Base-by-base conservation (phyloP, 1,140 invertebrate genomes). In the Drosophila triauraria region DNA sequence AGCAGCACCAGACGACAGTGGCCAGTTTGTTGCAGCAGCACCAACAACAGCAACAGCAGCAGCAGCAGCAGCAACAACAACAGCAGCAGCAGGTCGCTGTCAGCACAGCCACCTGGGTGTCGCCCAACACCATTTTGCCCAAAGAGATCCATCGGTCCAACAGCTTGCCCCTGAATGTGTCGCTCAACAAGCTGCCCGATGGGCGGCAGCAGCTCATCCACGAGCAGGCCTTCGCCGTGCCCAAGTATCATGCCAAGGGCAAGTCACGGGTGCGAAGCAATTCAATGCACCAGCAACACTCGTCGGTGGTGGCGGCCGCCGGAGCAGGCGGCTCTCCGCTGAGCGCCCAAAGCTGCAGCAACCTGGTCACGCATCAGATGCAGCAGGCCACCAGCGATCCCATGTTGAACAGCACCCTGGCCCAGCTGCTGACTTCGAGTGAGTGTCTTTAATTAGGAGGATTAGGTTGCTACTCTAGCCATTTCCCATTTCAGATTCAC, bases 91-190 rank as follows among this genome's bases (percentile, higher is more conserved):
- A 60, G 15, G 20, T 67, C 1, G 48, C 71, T 56, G 80, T 84
- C 3, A 88, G 77, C 44, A 76, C 80, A 13, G 70, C 81, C 58
- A 74, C 83, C n/a, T 88, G 85, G 85, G 75, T 83, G 12, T 74
- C 81, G 8, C 85, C 85, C 48, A 91, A 70, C 59, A 88, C 72
- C 57, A 60, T 78, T 48, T 78, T 92, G 68, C 88, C 87, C 32
- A 92, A 93, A 47, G 94, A 95, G 74, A 94, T 94, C 83, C 94
- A 93, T 87, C 93, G 94, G 15, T 95, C 94, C 50, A 94, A 94
- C 78, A 95, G 94, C 82, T 70, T 95, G 71, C 94, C 94, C 4
- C 82, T 95, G n/a, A 94, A 94, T 65, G 93, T 94, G 1, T 80
- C 92, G 15, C 56, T 93, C 0, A 82, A 83, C 51, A 92, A 93